Percentiles rank a stretch among this genome's conserved stretches.
phyloP scores from a whole-genome alignment of 1,140 invertebrate genomes.

The Drosophila sp. region DNA sequence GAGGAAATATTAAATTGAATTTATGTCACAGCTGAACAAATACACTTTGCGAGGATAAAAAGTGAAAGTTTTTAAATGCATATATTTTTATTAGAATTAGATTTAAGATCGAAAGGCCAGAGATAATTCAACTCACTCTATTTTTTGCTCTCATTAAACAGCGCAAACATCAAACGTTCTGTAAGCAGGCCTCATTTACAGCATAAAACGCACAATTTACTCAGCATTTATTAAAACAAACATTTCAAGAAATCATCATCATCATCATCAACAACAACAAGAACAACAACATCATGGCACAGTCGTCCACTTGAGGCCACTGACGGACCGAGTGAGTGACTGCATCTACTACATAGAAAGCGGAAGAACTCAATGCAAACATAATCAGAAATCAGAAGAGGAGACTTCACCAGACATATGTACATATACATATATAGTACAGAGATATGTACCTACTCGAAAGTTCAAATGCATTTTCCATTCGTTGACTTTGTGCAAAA shows the following conservation, averaged over 20 bases:
- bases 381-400: conserved; percentile 55
- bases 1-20: conserved; percentile 58
- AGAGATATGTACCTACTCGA: conserved; percentile 48
- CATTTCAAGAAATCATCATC: conserved; percentile 46
- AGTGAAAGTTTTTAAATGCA: not conserved
- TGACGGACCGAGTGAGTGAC: not conserved
- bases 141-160: conserved; percentile 38
- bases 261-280: conserved; percentile 28
- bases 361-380: conserved; percentile 56
- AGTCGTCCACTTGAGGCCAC: conserved; percentile 42
- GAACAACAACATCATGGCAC: conserved; percentile 24
- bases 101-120: not conserved
- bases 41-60: conserved; percentile 27
- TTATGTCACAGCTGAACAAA: conserved; percentile 71
- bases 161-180: conserved; percentile 22
- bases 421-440: conserved; percentile 22
- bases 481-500: conserved; percentile 6
- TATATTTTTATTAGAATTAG: not conserved
- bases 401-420: not conserved
- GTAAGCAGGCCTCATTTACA: conserved; percentile 56
- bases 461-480: conserved; percentile 59
- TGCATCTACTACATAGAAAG: conserved; percentile 24
- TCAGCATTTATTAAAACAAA: conserved; percentile 59
- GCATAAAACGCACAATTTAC: conserved; percentile 74
- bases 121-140: not conserved